Evolutionary conservation across 2,113 vertebrate species (phyloP), one percentile per base, ranked within the genome.

Genomic region (Chamaea fasciata): DNA sequence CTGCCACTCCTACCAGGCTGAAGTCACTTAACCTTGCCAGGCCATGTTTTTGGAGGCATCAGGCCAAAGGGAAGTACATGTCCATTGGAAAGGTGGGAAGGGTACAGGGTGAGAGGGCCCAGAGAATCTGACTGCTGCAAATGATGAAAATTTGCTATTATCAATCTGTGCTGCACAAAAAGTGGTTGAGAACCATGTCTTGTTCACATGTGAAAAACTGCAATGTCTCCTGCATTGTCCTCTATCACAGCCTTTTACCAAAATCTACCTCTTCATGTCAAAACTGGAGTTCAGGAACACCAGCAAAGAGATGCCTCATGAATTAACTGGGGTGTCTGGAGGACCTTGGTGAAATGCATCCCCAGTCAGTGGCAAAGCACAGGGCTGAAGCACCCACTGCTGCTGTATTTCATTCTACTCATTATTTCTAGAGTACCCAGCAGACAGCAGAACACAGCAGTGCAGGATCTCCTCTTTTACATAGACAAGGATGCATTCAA

Each of bases 401-500:
- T 33, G 10, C 60, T 39, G 18, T 22, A 30, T 56, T 56, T 50
- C 4, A 4, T 37, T n/a, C 46, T 9, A 46, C 15, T n/a, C 76
- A 20, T 7, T 46, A 20, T 28, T 71, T 71, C 35, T 17, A 41
- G 60, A 85, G 67, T 4, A 50, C 27, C 11, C 24, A 77, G 44
- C 13, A 83, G 28, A 63, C 46, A 87, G 65, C 55, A 28, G 18
- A 62, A 33, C 50, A 19, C 14, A 69, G 79, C 1, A 2, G 24
- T 46, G 55, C 28, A 60, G 56, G 50, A 35, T 70, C 41, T 85
- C 24, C 50, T 73, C 49, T 39, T 52, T 82, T 55, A 28, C 17
- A 65, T 20, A n/a, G 27, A 24, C 5, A 31, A 39, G 46, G 35
- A 70, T 21, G 9, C 0, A 0, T 18, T 71, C 2, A 1, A 63